Conservation (phyloP, 2,113 vertebrate species). For the Phaethornis superciliosus region DNA sequence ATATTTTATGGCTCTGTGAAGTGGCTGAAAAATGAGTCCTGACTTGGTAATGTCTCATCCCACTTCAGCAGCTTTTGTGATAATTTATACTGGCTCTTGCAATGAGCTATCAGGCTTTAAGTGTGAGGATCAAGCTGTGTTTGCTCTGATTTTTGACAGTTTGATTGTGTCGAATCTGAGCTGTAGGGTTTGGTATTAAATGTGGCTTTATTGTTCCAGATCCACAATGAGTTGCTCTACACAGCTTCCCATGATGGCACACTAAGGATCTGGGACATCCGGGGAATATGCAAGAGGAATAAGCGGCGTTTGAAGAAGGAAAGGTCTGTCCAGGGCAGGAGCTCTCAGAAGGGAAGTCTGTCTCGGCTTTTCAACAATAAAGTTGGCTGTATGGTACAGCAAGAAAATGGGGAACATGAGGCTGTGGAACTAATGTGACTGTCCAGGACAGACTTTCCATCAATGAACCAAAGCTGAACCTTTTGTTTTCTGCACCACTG, state of each 20-base stretch:
- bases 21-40: conserved; percentile 27
- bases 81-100: conserved; percentile 36
- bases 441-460: neutral
- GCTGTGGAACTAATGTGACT: conserved; percentile 64
- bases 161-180: neutral
- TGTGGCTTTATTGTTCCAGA: conserved; percentile 65
- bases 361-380: conserved; percentile 81
- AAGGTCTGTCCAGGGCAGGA: conserved; percentile 47
- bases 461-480: neutral
- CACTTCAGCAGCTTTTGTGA: conserved; percentile 25
- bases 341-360: conserved; percentile 71
- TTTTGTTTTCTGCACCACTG: conserved; percentile 36
- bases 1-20: conserved; percentile 28
- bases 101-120: neutral
- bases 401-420: conserved; percentile 52
- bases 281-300: conserved; percentile 66
- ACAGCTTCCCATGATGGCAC: conserved; percentile 82
- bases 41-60: conserved; percentile 3
- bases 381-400: conserved; percentile 74
- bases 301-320: conserved; percentile 61
- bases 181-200: neutral
- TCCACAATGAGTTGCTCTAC: conserved; percentile 80
- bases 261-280: conserved; percentile 79
- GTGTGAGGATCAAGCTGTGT: neutral
- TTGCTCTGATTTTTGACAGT: neutral